Evolutionary conservation across 2,113 vertebrate genomes (phyloP), one percentile per base, ranked within the genome.

Genomic region (Macquaria australasica): DNA sequence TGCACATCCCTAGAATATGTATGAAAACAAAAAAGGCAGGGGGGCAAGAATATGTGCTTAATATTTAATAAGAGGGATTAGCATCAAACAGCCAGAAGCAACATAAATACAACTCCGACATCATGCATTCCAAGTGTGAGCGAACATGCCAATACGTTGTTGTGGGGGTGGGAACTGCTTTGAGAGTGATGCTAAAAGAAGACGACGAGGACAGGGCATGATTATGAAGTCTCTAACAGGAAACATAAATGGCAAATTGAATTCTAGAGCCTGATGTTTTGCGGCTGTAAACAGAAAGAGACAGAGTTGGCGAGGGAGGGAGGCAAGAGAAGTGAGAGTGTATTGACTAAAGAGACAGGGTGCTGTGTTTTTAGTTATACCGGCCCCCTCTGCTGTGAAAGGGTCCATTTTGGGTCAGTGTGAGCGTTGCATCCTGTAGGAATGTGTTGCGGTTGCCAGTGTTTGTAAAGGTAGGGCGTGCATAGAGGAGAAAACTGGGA

Each of bases 361-460:
- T 7, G 60, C 56, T 69, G 56, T 84, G 79, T 67, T 85, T 55
- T n/a, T 23, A 71, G 73, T 53, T 34, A 41, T 59, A 67, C 48
- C 14, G 11, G 70, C 76, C 66, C 77, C 50, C 7, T 58, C 67
- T 31, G 41, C 73, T 72, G 73, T 89, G 81, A 90, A 91, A 89
- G 87, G 77, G 81, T 82, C 85, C 87, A 90, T 93, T 93, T 92
- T 91, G 89, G 86, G 73, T 62, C 10, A 23, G 79, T 53, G 66
- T 23, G 41, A 91, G 68, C 34, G 11, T 20, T 21, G 79, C 88
- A 79, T 91, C 87, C 82, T 81, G 81, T 20, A 73, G 84, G 90
- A 90, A 88, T 89, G 87, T 77, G 69, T 82, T 87, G 89, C 5
- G 62, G 88, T 79, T 39, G 75, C 82, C 34, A 21, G 59, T 74